Evolutionary conservation across 2,888 invertebrate genomes (phyloP).

Genomic region (Quadroppia sp.): DNA sequence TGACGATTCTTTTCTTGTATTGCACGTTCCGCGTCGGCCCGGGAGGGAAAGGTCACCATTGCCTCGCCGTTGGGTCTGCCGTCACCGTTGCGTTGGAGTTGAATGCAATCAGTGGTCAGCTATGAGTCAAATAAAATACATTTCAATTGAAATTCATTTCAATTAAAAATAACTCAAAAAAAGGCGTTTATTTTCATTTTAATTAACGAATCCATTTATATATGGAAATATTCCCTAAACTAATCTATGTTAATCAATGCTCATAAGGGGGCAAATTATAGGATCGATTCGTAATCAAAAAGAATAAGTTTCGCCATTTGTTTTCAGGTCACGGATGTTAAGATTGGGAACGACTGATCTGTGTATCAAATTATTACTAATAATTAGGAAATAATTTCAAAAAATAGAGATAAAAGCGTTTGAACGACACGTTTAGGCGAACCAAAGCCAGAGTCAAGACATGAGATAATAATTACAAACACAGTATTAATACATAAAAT

Average conservation of each 20-base stretch:
- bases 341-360: slow-evolving; percentile 10
- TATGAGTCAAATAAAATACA: slow-evolving; percentile 45
- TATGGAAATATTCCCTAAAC: too few relatives aligned
- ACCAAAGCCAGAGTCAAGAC: neutral
- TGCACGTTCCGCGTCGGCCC: slow-evolving; percentile 84
- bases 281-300: neutral
- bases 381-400: neutral
- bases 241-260: too few relatives aligned
- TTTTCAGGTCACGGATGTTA: slow-evolving; percentile 13
- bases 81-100: slow-evolving; percentile 62
- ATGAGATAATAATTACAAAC: neutral
- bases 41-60: slow-evolving; percentile 89
- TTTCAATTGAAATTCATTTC: neutral
- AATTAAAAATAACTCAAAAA: neutral
- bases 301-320: slow-evolving; percentile 22
- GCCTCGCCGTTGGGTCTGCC: slow-evolving; percentile 97
- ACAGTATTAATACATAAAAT: neutral
- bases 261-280: too few relatives aligned
- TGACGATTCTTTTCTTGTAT: slow-evolving; percentile 83
- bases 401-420: neutral
- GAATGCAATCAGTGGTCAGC: slow-evolving; percentile 56
- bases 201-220: too few relatives aligned
- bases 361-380: neutral
- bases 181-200: neutral
- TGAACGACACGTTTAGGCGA: neutral